phyloP scores from a whole-genome alignment of 2,113 vertebrate species.

The Oostethus manadensis region DNA sequence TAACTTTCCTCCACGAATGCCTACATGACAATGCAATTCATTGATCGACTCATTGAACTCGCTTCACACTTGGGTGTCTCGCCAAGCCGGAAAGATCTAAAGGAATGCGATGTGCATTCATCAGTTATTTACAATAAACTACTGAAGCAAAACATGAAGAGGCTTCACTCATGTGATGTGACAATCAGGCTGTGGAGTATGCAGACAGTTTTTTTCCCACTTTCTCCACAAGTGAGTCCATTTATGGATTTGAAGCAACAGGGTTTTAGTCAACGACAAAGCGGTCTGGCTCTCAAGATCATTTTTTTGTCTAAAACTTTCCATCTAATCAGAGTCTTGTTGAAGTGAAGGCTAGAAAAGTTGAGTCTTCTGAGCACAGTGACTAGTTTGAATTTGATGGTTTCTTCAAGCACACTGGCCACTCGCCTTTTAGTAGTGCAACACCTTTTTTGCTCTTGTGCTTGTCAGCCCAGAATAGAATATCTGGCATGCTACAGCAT shows the following conservation, averaged over 20 bases:
- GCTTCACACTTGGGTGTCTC: slow-evolving; percentile 15
- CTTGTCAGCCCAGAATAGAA: neutral
- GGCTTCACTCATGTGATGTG: neutral
- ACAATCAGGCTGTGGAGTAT: neutral
- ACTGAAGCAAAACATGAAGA: slow-evolving; percentile 14
- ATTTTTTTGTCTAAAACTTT: slow-evolving; percentile 25
- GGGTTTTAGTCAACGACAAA: slow-evolving; percentile 4
- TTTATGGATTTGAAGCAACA: slow-evolving; percentile 5
- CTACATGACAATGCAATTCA: neutral
- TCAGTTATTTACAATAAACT: slow-evolving; percentile 20
- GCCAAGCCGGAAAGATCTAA: neutral
- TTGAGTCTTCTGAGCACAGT: slow-evolving; percentile 28
- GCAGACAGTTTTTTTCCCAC: neutral
- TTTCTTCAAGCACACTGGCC: no score
- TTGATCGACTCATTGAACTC: slow-evolving; percentile 10
- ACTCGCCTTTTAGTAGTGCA: no score
- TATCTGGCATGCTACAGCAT: neutral
- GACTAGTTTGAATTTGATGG: neutral
- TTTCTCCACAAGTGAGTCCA: neutral
- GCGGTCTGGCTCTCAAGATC: neutral
- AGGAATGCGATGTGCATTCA: neutral
- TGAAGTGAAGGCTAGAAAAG: slow-evolving; percentile 24
- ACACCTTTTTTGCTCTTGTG: no score
- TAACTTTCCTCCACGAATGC: neutral
- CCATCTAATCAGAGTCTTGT: slow-evolving; percentile 9